Base-by-base conservation (phyloP, 2,797 vertebrate genomes). In the Lepus townsendii region DNA sequence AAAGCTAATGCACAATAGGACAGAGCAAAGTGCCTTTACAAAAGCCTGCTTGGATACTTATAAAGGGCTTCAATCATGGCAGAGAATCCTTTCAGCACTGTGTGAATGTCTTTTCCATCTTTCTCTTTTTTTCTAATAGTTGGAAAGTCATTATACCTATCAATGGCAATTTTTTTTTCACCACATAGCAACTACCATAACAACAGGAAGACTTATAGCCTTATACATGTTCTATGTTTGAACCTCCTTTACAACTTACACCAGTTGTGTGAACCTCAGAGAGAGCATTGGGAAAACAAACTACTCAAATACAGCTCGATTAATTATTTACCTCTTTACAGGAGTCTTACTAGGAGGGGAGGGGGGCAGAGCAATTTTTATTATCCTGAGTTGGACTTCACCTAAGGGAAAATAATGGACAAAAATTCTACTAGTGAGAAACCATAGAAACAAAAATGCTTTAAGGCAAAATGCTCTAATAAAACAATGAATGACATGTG, bases 1-100 rank as follows among this genome's bases (percentile, higher is more conserved):
- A 96, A 92, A 97, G 93, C 9, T 38, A 88, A 75, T 38, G 42
- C 73, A 95, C 94, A 95, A 84, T 30, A 94, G 87, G 20, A 47
- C 22, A 90, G 50, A 76, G 27, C 35, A 93, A 96, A 95, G 54
- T 50, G n/a, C 73, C 71, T 88, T 75, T 76, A 73, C 52, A 90
- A 94, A 94, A 52, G 68, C 27, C 11, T 0, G 2, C 60, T 54
- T 69, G 1, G 9, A 32, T 71, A 52, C 38, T 95, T 89, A 75
- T 14, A n/a, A 80, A 87, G 66, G 4, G 5, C 38, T 91, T 94
- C 76, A 75, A 73, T 87, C 79, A 91, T 4, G 26, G 32, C 50
- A 47, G 66, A 96, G 90, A 94, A 83, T 80, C 52, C 24, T 92
- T 92, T 50, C 32, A 35, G 22, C 66, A 85, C 85, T 85, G 27